Conservation (phyloP, 2,888 invertebrate species). For the Leptopilina myrica region DNA sequence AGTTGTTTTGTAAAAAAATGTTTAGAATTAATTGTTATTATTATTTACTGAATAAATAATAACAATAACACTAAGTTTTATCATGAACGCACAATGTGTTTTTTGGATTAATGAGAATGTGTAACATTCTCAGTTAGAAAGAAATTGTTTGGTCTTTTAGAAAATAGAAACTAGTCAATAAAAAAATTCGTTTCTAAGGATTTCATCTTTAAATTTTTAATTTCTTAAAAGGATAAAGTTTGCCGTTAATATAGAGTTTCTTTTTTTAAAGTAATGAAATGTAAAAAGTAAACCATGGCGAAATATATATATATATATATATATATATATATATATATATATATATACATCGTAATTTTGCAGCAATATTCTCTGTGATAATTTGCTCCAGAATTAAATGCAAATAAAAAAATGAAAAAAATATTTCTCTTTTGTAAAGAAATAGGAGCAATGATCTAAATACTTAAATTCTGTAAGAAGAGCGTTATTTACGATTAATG, state of each 20-base stretch:
- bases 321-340: no score
- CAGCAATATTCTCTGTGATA: slow-evolving; percentile 38
- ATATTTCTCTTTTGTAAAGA: not conserved
- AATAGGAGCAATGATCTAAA: slow-evolving; percentile 4
- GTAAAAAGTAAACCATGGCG: slow-evolving; percentile 11
- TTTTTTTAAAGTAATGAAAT: slow-evolving; percentile 3
- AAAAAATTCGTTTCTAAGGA: no score
- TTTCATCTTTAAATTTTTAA: no score
- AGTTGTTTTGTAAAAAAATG: not conserved
- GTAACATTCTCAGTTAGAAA: no score
- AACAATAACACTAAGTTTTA: not conserved
- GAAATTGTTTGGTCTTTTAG: no score
- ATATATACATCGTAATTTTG: slow-evolving; percentile 9
- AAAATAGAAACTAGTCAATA: no score
- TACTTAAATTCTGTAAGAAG: slow-evolving; percentile 30
- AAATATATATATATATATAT: not conserved
- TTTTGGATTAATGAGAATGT: not conserved
- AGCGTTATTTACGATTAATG: slow-evolving; percentile 22
- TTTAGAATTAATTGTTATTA: not conserved
- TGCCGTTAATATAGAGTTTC: not conserved
- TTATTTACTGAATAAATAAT: not conserved
- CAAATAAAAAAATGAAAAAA: not conserved
- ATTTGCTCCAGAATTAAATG: slow-evolving; percentile 1
- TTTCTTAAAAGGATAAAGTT: not conserved
- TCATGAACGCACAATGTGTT: slow-evolving; percentile 7